Percentiles rank a stretch among this genome's conserved stretches.
Conservation (phyloP, 1,140 invertebrate genomes). For the Agrypnia vestita region DNA sequence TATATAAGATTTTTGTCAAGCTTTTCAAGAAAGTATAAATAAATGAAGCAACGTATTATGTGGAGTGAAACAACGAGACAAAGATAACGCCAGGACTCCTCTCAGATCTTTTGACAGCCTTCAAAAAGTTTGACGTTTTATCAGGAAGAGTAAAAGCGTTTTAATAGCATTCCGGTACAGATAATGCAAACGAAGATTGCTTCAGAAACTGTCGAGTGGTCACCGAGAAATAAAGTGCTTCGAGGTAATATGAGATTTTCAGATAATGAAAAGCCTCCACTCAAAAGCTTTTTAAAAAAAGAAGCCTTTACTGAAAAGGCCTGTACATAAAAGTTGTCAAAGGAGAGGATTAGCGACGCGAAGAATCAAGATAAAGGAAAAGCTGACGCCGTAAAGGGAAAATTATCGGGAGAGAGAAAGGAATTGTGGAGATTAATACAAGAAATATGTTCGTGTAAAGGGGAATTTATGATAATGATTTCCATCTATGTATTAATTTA, state of each 20-base stretch:
- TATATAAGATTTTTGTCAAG: too few species aligned
- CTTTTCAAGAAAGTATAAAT: too few species aligned
- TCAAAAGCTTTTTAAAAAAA: conserved; percentile 13
- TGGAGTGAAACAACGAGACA: too few species aligned
- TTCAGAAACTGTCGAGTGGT: conserved; percentile 14
- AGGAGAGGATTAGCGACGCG: conserved; percentile 3
- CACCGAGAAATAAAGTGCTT: conserved; percentile 2
- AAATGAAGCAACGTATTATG: too few species aligned
- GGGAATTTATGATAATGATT: conserved; percentile 38
- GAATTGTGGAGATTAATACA: conserved; percentile 32
- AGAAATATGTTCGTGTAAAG: conserved; percentile 33
- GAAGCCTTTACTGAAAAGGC: conserved; percentile 18
- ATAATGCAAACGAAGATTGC: not conserved
- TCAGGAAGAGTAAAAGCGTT: too few species aligned
- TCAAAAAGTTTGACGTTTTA: too few species aligned
- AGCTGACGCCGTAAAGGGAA: not conserved
- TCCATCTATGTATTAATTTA: conserved; percentile 31
- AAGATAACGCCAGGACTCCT: too few species aligned
- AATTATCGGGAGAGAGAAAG: not conserved
- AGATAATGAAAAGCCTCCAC: conserved; percentile 6
- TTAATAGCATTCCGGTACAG: too few species aligned
- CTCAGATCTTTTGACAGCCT: too few species aligned
- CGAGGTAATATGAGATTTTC: conserved; percentile 21
- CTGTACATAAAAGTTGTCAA: conserved; percentile 20
- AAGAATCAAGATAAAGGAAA: conserved; percentile 26